Evolutionary conservation across 1,140 invertebrate genomes (phyloP), one percentile per base, ranked within the genome.

Genomic region (Lanistes nyassanus): DNA sequence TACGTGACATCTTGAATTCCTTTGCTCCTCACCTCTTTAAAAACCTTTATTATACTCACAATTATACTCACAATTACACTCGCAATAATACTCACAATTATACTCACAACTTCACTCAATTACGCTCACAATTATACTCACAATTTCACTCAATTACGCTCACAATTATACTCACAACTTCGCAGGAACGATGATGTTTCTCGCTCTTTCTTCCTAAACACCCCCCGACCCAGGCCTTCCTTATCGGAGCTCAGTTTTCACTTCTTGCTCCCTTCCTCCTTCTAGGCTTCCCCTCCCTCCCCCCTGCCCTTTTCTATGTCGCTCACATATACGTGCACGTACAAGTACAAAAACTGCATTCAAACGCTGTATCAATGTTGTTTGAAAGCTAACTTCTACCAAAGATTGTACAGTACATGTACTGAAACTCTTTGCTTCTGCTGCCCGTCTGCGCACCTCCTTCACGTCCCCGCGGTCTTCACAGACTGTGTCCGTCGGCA

Each of bases 271-370:
- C 31, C 58, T 55, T n/a, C n/a, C 53, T 55, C 53, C n/a, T n/a
- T 23, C 23, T 60, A 23, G 26, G n/a, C 34, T 31, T 62, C 58
- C n/a, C 23, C n/a, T n/a, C n/a, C 0, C n/a, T n/a, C n/a, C 58
- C 34, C 58, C 34, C 58, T 62, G n/a, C 34, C 58, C 34, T 31
- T 62, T 31, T 62, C 58, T 62, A n/a, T 62, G n/a, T 62, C 58
- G 26, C 58, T 62, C 58, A 55, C 53, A 55, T n/a, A 55, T n/a
- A 55, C 53, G n/a, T n/a, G n/a, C 53, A 55, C 53, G n/a, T n/a
- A 55, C 53, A 55, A n/a, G n/a, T n/a, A n/a, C n/a, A n/a, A n/a
- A n/a, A n/a, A n/a, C n/a, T n/a, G n/a, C n/a, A n/a, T n/a, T n/a
- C n/a, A n/a, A n/a, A n/a, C n/a, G n/a, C n/a, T n/a, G n/a, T n/a